Percentiles rank a stretch among this genome's conserved stretches.
These are phyloP conservation scores for Struthidea cinerea DNA, from an alignment of 2,113 vertebrate genomes.

Conservation along the genomic window DNA sequence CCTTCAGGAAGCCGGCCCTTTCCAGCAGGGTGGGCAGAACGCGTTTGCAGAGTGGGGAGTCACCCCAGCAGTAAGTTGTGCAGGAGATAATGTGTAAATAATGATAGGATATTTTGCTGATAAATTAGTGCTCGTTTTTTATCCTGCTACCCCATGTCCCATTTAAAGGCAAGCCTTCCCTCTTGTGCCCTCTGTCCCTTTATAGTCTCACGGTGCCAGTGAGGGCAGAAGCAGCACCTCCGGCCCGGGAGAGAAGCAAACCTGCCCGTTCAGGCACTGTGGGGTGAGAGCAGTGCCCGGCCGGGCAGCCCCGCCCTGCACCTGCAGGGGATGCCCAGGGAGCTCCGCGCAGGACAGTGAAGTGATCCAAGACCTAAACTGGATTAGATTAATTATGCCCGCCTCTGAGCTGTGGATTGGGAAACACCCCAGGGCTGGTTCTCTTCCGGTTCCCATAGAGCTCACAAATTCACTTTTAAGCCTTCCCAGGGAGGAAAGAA, in stretches of 20 bases:
- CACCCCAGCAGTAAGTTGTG: accelerated
- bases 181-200: not conserved
- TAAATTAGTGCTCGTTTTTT: not conserved
- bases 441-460: not conserved
- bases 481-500: not conserved
- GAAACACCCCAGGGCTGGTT: accelerated
- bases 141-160: not conserved
- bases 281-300: not conserved
- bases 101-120: accelerated
- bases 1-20: not conserved
- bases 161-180: not conserved
- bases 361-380: not conserved
- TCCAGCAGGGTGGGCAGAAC: not conserved
- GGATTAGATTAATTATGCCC: not conserved
- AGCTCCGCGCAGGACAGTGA: accelerated
- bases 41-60: not conserved
- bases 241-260: not conserved
- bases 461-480: not conserved
- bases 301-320: not conserved
- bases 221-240: not conserved
- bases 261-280: accelerated
- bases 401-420: not conserved
- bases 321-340: not conserved
- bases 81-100: not conserved
- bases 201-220: accelerated